These are phyloP conservation scores for Unio pictorum DNA, from an alignment of 2,888 invertebrate genomes.

Conservation along the genomic window DNA sequence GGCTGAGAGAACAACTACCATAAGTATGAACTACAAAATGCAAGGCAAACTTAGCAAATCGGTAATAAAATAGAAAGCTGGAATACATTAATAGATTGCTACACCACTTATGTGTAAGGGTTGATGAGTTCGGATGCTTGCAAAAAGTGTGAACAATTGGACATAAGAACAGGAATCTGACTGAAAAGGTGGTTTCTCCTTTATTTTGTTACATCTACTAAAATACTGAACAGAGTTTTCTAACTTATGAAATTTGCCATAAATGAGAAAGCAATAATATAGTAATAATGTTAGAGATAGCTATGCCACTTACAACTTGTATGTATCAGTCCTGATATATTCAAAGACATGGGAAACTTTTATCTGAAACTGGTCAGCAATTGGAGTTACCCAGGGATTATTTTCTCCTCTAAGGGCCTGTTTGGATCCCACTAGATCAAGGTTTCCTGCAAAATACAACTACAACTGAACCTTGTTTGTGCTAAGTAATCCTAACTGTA, in stretches of 20 bases:
- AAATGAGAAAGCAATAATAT: background rate
- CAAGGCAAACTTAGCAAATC: too few species aligned
- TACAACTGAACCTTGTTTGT: background rate
- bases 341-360: constrained; percentile 96
- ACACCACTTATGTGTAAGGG: too few species aligned
- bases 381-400: constrained; percentile 97
- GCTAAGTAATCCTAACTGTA: background rate
- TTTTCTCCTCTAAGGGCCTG: constrained; percentile 81
- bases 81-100: too few species aligned
- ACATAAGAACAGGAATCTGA: too few species aligned
- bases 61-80: too few species aligned
- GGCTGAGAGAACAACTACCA: too few species aligned
- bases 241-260: background rate
- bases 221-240: background rate
- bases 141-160: too few species aligned
- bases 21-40: too few species aligned
- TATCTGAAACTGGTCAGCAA: constrained; percentile 94
- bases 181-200: too few species aligned
- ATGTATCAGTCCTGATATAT: constrained; percentile 94
- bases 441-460: constrained; percentile 77
- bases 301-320: constrained; percentile 77
- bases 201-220: too few species aligned
- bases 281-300: background rate
- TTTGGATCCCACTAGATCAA: constrained; percentile 94
- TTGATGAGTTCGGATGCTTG: too few species aligned